phyloP scores from a whole-genome alignment of 2,888 invertebrate species.

The Tuta absoluta region DNA sequence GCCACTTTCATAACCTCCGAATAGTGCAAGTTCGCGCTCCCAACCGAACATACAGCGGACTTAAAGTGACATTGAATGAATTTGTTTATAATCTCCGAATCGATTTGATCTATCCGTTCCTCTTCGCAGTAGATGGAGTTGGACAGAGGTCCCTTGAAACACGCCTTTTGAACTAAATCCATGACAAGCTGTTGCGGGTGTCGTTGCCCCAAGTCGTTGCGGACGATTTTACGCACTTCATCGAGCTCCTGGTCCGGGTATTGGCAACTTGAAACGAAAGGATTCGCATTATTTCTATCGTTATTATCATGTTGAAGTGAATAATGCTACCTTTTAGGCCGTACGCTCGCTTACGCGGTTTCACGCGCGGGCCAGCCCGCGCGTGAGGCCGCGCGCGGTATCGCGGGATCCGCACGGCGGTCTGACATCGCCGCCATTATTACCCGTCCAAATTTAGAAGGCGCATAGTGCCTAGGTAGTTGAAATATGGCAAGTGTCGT shows the following conservation, averaged over 20 bases:
- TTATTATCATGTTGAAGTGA: not conserved
- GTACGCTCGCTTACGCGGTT: too few relatives aligned
- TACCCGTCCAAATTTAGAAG: too few relatives aligned
- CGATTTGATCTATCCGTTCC: slow-evolving; percentile 51
- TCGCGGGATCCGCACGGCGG: too few relatives aligned
- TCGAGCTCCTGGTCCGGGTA: slow-evolving; percentile 60
- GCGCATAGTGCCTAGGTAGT: too few relatives aligned
- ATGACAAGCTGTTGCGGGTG: slow-evolving; percentile 54
- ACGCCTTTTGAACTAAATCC: slow-evolving; percentile 62
- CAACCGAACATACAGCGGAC: slow-evolving; percentile 54
- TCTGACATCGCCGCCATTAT: too few relatives aligned
- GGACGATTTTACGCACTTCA: slow-evolving; percentile 50
- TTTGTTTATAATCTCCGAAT: slow-evolving; percentile 39
- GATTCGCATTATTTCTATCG: too few relatives aligned
- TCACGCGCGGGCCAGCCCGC: too few relatives aligned
- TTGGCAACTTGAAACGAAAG: slow-evolving; percentile 46
- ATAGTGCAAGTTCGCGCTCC: slow-evolving; percentile 60
- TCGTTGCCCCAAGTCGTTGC: slow-evolving; percentile 52
- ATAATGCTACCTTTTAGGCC: not conserved
- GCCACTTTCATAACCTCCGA: slow-evolving; percentile 63
- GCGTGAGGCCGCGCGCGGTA: too few relatives aligned
- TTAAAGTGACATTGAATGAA: slow-evolving; percentile 50
- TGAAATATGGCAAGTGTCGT: too few relatives aligned
- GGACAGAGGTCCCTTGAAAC: slow-evolving; percentile 58
- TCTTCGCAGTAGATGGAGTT: slow-evolving; percentile 64